Percentiles rank a stretch among this genome's conserved stretches.
phyloP scores from a whole-genome alignment of 2,797 vertebrate species.

The Alauda arvensis region DNA sequence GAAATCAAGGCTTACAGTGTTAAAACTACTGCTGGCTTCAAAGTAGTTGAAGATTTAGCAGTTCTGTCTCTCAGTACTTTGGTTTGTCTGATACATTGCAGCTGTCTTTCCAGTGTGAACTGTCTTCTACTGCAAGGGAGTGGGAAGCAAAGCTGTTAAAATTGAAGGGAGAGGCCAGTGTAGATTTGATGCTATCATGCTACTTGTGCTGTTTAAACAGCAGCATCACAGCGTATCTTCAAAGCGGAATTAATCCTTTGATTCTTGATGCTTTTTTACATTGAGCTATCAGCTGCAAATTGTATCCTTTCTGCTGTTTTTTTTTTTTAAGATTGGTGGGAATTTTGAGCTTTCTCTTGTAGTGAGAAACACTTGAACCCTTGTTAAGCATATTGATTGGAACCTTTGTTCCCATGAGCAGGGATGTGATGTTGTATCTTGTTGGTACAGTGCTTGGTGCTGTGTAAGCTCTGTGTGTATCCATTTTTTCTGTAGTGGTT shows the following conservation, averaged over 20 bases:
- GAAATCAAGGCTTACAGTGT: neutral
- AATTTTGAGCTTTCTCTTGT: neutral
- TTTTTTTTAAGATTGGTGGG: neutral
- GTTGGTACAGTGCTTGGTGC: neutral
- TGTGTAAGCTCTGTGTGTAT: neutral
- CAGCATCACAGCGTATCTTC: neutral
- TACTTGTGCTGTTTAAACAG: neutral
- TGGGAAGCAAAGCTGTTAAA: constrained; percentile 1
- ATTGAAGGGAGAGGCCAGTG: neutral
- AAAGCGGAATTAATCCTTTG: neutral
- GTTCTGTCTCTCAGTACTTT: neutral
- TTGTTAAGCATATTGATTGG: neutral
- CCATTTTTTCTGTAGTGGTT: neutral
- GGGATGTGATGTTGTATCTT: neutral
- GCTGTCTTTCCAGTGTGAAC: neutral
- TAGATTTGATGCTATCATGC: neutral
- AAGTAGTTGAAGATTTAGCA: neutral
- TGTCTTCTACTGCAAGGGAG: neutral
- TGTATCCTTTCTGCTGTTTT: neutral
- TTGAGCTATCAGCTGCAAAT: neutral
- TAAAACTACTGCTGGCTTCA: neutral
- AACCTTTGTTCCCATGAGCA: neutral
- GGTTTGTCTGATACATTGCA: neutral
- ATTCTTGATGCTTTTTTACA: neutral
- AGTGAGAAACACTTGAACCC: neutral